These are phyloP conservation scores for Cyprinus carpio DNA, from an alignment of 2,113 vertebrate genomes.

Conservation along the genomic window DNA sequence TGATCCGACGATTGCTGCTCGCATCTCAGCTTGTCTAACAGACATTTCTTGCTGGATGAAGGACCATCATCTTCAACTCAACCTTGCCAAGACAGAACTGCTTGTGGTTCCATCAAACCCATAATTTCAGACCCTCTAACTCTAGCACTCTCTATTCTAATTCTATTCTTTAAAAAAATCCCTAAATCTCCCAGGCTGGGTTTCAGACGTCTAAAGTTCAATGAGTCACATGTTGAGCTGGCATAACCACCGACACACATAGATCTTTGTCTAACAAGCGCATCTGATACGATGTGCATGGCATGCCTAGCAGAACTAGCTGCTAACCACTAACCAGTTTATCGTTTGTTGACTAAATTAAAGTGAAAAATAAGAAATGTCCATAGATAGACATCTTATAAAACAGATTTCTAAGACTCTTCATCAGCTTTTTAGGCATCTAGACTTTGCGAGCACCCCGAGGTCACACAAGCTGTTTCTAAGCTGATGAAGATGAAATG, in stretches of 20 bases:
- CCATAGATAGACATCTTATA: not conserved
- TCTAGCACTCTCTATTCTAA: no score
- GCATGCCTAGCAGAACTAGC: not conserved
- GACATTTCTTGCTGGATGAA: no score
- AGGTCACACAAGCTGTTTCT: not conserved
- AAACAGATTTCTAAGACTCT: not conserved
- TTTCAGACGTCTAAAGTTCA: not conserved
- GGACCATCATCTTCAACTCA: no score
- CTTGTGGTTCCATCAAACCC: no score
- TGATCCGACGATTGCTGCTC: no score
- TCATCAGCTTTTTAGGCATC: not conserved
- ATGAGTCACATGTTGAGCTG: not conserved
- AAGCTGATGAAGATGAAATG: constrained; percentile 1
- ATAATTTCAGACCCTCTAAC: no score
- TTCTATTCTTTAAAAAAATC: no score
- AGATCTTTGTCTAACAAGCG: not conserved
- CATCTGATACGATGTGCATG: not conserved
- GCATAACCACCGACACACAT: not conserved
- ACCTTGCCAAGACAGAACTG: no score
- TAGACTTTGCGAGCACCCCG: not conserved
- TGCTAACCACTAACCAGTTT: not conserved
- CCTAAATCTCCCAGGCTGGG: not conserved
- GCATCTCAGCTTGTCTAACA: no score
- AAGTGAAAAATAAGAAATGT: not conserved
- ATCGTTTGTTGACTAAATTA: not conserved